Conservation (phyloP, 2,888 invertebrate genomes). For the Rhodophaea formosa region DNA sequence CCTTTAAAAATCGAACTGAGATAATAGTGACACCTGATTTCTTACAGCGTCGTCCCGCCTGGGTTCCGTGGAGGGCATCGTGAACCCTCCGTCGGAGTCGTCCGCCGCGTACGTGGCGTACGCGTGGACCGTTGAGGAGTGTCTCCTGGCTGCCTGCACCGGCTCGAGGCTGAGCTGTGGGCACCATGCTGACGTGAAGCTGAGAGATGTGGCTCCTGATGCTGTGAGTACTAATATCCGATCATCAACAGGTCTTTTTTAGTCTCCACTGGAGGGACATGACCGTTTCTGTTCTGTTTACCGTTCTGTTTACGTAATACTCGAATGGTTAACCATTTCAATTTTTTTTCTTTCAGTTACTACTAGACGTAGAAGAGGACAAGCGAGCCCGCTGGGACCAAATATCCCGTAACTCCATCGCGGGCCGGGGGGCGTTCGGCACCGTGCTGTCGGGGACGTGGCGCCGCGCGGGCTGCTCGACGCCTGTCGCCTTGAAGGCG, state of each 20-base stretch:
- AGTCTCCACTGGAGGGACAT: too few species aligned
- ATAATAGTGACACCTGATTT: too few species aligned
- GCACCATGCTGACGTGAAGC: slow-evolving; percentile 86
- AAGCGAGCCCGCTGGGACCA: slow-evolving; percentile 91
- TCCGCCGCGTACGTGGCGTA: slow-evolving; percentile 81
- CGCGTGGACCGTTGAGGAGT: slow-evolving; percentile 97
- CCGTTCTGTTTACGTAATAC: too few species aligned
- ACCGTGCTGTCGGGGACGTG: slow-evolving; percentile 94
- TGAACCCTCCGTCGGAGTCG: slow-evolving; percentile 82
- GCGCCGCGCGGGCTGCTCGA: slow-evolving; percentile 69
- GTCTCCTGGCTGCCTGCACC: slow-evolving; percentile 93
- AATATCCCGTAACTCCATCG: slow-evolving; percentile 86
- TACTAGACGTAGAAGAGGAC: slow-evolving; percentile 92
- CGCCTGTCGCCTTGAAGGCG: slow-evolving; percentile 94
- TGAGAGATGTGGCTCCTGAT: slow-evolving; percentile 95
- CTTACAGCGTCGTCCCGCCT: slow-evolving; percentile 87
- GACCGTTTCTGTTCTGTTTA: too few species aligned
- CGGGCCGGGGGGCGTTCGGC: slow-evolving; percentile 99
- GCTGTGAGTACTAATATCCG: slow-evolving; percentile 83
- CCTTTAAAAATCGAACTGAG: too few species aligned
- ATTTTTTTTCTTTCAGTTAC: slow-evolving; percentile 82
- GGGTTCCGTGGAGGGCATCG: slow-evolving; percentile 88
- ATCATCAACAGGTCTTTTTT: too few species aligned
- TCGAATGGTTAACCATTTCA: too few species aligned
- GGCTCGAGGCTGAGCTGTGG: slow-evolving; percentile 85